Conservation (phyloP, 1,140 invertebrate genomes). For the Brachionus koreanus region DNA sequence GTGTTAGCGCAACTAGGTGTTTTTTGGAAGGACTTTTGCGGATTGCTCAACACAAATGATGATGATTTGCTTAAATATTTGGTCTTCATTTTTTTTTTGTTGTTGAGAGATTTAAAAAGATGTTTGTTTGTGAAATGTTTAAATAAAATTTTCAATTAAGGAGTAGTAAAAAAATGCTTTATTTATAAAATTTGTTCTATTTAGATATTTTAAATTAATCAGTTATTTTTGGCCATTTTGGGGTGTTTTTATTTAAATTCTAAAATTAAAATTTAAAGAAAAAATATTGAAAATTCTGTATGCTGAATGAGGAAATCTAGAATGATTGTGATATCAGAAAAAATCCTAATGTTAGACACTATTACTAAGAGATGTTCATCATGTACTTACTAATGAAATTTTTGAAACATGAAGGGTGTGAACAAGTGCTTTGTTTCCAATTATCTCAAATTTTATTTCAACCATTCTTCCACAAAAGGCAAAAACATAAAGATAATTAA, state of each 20-base stretch:
- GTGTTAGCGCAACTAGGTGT: not conserved
- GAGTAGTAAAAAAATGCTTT: not conserved
- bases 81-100: not conserved
- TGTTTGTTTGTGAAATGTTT: not conserved
- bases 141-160: not conserved
- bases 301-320: no score
- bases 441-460: no score
- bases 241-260: no score
- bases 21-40: not conserved
- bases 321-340: no score
- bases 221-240: no score
- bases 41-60: not conserved
- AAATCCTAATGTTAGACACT: not conserved
- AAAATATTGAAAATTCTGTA: no score
- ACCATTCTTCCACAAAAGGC: no score
- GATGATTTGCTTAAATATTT: not conserved
- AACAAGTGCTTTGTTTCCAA: no score
- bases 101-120: not conserved
- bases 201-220: no score
- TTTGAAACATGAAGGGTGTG: no score
- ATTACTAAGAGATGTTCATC: slow-evolving; percentile 22
- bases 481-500: no score
- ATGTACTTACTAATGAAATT: slow-evolving; percentile 64
- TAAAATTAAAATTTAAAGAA: no score
- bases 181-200: not conserved